These are phyloP conservation scores for Protaetia brevitarsis DNA, from an alignment of 1,140 invertebrate species.

Conservation along the genomic window DNA sequence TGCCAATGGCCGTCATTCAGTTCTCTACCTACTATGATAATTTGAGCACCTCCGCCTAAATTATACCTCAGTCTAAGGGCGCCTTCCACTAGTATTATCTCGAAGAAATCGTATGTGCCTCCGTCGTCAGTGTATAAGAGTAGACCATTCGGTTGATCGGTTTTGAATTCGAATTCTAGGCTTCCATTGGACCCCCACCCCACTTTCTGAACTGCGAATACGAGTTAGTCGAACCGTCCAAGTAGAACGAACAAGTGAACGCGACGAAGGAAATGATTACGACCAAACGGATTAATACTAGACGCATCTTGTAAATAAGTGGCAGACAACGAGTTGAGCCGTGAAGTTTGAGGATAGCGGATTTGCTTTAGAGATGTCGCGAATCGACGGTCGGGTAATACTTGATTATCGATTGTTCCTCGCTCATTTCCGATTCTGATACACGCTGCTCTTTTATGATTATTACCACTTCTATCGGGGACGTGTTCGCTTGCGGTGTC, in stretches of 20 bases:
- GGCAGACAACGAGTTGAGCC: not conserved
- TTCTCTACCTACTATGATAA: conserved; percentile 80
- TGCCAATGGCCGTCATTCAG: conserved; percentile 89
- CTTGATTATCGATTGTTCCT: not conserved
- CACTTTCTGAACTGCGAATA: conserved; percentile 89
- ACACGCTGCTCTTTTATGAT: not conserved
- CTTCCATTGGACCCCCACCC: conserved; percentile 83
- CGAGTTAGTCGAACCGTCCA: conserved; percentile 80
- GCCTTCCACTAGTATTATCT: conserved; percentile 89
- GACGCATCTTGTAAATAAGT: not conserved
- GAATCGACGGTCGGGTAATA: not conserved
- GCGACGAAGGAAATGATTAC: not conserved
- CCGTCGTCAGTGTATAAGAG: conserved; percentile 92
- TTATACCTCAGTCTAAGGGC: conserved; percentile 83
- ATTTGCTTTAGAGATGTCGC: not conserved
- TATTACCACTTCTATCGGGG: not conserved
- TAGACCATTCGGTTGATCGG: conserved; percentile 82
- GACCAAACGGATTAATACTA: not conserved
- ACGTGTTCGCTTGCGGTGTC: not conserved
- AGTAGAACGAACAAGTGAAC: conserved; percentile 57
- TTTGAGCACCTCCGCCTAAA: conserved; percentile 80
- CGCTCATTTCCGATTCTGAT: not conserved
- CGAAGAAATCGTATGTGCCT: conserved; percentile 91
- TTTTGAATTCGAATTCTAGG: conserved; percentile 91
- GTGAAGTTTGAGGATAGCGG: not conserved